Percentiles rank a stretch among this genome's conserved stretches.
phyloP scores from a whole-genome alignment of 1,140 invertebrate genomes.

The Oreohelix idahoensis region DNA sequence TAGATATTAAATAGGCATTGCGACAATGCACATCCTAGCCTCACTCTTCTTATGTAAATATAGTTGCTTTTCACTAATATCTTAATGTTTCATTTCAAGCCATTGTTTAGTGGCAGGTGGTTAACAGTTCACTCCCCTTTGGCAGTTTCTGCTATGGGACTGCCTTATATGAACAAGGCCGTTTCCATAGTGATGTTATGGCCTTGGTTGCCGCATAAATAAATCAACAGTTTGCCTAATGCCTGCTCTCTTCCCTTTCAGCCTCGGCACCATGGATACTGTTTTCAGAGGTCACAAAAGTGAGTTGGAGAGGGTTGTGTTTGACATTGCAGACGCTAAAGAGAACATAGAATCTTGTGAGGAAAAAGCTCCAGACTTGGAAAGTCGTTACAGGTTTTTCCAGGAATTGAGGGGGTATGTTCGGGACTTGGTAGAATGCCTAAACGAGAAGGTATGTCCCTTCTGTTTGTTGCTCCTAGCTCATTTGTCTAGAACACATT shows the following conservation, averaged over 20 bases:
- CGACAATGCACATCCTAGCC: too few relatives aligned
- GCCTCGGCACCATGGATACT: slow-evolving; percentile 77
- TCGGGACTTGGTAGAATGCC: slow-evolving; percentile 95
- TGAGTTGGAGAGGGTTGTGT: slow-evolving; percentile 64
- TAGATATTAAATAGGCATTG: too few relatives aligned
- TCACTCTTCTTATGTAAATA: too few relatives aligned
- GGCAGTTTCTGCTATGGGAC: too few relatives aligned
- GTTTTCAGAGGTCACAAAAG: slow-evolving; percentile 77
- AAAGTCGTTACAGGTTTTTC: slow-evolving; percentile 89
- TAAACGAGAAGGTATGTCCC: slow-evolving; percentile 80
- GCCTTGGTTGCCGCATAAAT: too few relatives aligned
- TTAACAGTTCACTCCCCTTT: too few relatives aligned
- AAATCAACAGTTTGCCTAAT: background rate
- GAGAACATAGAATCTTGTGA: slow-evolving; percentile 79
- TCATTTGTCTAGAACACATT: slow-evolving; percentile 16
- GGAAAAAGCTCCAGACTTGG: slow-evolving; percentile 79
- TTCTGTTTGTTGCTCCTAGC: slow-evolving; percentile 36
- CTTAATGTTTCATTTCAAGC: too few relatives aligned
- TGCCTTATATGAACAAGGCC: too few relatives aligned
- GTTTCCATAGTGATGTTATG: too few relatives aligned
- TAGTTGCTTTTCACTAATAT: too few relatives aligned
- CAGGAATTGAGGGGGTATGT: slow-evolving; percentile 96
- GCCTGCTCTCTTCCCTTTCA: slow-evolving; percentile 69
- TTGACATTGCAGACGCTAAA: slow-evolving; percentile 76
- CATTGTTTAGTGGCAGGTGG: too few relatives aligned